These are phyloP conservation scores for Lordiphosa stackelbergi DNA, from an alignment of 1,140 invertebrate species.

Conservation along the genomic window DNA sequence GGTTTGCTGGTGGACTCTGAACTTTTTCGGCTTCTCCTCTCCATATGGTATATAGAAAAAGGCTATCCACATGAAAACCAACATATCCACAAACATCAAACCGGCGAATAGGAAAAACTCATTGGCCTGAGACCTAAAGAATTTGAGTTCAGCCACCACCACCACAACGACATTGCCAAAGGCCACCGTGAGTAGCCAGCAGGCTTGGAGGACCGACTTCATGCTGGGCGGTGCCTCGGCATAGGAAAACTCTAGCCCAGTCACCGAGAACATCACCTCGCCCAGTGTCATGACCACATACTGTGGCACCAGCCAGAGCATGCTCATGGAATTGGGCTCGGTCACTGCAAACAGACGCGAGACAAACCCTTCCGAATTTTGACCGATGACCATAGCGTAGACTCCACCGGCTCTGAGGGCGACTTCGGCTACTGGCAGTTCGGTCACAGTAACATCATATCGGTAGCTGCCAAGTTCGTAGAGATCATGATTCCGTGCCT, in stretches of 20 bases:
- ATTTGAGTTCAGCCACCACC: conserved; percentile 81
- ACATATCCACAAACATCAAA: conserved; percentile 89
- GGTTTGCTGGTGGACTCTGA: neutral
- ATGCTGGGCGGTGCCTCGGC: conserved; percentile 92
- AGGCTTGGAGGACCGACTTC: conserved; percentile 94
- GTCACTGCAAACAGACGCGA: conserved; percentile 78
- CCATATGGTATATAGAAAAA: conserved; percentile 80
- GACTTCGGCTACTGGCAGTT: conserved; percentile 10
- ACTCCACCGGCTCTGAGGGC: conserved; percentile 78
- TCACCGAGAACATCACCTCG: conserved; percentile 92
- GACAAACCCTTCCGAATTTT: conserved; percentile 19
- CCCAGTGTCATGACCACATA: conserved; percentile 91
- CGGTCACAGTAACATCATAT: conserved; percentile 18
- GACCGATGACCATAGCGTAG: conserved; percentile 79
- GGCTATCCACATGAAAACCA: conserved; percentile 88
- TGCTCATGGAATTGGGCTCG: conserved; percentile 84
- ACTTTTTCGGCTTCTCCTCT: conserved; percentile 16
- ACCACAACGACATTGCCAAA: conserved; percentile 90
- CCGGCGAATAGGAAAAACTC: conserved; percentile 93
- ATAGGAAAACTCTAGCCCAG: conserved; percentile 94
- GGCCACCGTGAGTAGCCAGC: conserved; percentile 93
- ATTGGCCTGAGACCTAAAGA: conserved; percentile 78
- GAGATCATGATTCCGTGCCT: conserved; percentile 47
- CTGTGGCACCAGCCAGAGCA: conserved; percentile 91
- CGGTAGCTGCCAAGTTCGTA: conserved; percentile 41